phyloP scores from a whole-genome alignment of 2,113 vertebrate genomes.

The Caretta caretta region DNA sequence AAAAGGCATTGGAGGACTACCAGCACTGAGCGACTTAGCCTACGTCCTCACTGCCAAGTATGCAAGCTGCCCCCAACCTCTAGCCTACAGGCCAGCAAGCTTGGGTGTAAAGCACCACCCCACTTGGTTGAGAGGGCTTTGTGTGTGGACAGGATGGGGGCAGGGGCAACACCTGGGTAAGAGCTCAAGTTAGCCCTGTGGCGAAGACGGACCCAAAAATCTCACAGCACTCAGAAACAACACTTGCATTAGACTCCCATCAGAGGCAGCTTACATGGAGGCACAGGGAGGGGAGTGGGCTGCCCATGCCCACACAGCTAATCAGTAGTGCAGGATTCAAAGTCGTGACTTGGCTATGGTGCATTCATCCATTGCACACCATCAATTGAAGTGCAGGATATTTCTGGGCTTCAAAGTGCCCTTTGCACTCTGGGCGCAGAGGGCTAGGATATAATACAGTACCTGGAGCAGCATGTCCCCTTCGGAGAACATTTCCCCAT shows the following conservation, averaged over 20 bases:
- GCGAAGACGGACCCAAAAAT: background rate
- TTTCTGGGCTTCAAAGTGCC: background rate
- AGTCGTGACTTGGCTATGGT: background rate
- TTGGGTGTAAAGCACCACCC: background rate
- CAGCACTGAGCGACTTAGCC: no score
- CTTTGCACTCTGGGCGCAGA: background rate
- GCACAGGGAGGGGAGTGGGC: background rate
- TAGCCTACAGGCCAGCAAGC: no score
- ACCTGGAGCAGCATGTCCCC: slow-evolving; percentile 88
- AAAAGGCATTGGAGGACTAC: no score
- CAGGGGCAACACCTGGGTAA: background rate
- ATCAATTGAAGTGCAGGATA: background rate
- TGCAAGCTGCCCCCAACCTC: no score
- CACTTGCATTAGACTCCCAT: background rate
- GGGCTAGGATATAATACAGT: rapidly evolving
- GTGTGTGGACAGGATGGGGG: no score
- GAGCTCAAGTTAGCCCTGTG: background rate
- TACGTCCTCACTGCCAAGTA: no score
- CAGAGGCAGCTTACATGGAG: background rate
- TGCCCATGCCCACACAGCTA: background rate
- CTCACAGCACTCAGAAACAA: background rate
- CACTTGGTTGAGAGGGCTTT: background rate
- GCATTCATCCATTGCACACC: background rate
- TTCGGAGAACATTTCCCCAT: slow-evolving; percentile 79
- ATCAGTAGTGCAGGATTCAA: background rate